Evolutionary conservation across 2,888 invertebrate genomes (phyloP).

Genomic region (Chouioia cunea): DNA sequence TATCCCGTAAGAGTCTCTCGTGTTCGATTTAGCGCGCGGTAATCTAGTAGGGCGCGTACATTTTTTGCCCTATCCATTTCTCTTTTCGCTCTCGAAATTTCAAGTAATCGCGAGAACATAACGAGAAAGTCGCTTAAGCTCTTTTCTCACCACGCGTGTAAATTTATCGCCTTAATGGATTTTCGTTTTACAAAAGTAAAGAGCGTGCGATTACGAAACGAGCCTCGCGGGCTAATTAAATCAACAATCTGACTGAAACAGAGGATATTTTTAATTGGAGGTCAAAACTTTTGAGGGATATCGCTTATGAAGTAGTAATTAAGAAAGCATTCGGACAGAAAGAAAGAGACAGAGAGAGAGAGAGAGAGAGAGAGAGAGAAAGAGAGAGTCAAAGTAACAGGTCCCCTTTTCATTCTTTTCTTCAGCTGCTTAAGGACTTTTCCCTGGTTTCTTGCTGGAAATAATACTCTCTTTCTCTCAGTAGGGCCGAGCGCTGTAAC

Average conservation of each 20-base stretch:
- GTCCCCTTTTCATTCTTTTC: conserved; percentile 12
- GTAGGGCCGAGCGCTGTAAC: conserved; percentile 46
- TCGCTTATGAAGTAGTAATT: conserved; percentile 38
- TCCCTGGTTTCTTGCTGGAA: neutral
- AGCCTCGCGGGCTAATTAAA: conserved; percentile 56
- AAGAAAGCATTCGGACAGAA: conserved; percentile 19
- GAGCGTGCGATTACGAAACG: conserved; percentile 48
- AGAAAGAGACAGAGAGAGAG: neutral
- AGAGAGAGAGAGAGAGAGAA: neutral
- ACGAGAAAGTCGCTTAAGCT: conserved; percentile 41
- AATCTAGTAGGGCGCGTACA: conserved; percentile 7
- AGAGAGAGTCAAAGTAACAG: conserved; percentile 30
- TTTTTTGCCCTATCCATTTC: conserved; percentile 18
- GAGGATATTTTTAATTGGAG: conserved; percentile 23
- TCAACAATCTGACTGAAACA: conserved; percentile 50
- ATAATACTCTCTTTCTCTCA: neutral
- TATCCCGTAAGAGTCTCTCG: conserved; percentile 10
- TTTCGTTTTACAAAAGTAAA: conserved; percentile 44
- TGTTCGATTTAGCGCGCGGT: conserved; percentile 32
- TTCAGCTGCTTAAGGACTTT: neutral
- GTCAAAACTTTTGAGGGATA: conserved; percentile 25
- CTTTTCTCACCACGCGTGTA: conserved; percentile 7
- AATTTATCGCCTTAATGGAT: conserved; percentile 52
- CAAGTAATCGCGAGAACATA: conserved; percentile 37
- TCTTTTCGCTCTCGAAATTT: conserved; percentile 39